These are phyloP conservation scores for Theocolax elegans DNA, from an alignment of 1,140 invertebrate genomes.

Conservation along the genomic window DNA sequence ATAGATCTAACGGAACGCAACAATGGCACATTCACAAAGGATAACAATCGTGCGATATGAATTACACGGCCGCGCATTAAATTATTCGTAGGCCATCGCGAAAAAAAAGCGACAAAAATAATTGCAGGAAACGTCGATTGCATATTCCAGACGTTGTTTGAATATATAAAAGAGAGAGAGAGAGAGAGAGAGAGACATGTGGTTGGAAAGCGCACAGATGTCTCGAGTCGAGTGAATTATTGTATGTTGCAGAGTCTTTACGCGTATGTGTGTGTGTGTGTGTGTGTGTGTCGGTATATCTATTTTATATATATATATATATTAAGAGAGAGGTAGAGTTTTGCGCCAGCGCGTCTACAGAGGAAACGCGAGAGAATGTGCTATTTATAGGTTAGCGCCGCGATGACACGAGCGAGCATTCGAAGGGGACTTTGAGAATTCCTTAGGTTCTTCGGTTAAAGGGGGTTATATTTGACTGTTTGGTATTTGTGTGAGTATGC, in stretches of 20 bases:
- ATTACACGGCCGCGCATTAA: background rate
- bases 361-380: background rate
- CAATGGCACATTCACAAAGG: background rate
- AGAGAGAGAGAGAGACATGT: background rate
- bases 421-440: background rate
- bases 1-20: too few species aligned
- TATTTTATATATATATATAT: background rate
- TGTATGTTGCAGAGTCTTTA: background rate
- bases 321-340: background rate
- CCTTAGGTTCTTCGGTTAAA: background rate
- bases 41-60: background rate
- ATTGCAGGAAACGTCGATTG: conserved; percentile 29
- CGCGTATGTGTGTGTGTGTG: background rate
- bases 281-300: background rate
- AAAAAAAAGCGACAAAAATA: conserved; percentile 11
- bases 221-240: conserved; percentile 2
- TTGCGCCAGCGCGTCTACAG: too few species aligned
- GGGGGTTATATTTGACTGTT: too few species aligned
- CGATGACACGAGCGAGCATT: background rate
- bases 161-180: conserved; percentile 2
- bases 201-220: background rate
- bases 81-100: background rate
- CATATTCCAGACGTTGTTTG: background rate
- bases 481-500: background rate
- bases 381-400: conserved; percentile 9